A percentile compares a stretch with the other conserved stretches of the same genome.
These are phyloP conservation scores for Scortum barcoo DNA, from an alignment of 2,113 vertebrate genomes.

Conservation along the genomic window DNA sequence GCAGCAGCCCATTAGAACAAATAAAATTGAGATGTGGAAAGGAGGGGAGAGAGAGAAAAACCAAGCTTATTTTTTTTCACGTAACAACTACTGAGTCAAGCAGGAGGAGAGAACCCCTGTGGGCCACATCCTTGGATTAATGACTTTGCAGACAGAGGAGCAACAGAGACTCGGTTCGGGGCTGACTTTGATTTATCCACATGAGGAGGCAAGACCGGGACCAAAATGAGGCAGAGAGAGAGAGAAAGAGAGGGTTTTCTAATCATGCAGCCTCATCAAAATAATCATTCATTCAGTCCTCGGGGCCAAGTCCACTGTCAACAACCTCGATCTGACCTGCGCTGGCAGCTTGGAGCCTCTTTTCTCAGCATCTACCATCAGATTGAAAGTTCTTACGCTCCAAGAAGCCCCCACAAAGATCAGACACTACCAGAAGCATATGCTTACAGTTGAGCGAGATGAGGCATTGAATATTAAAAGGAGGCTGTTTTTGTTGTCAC, in stretches of 20 bases:
- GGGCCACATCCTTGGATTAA: conserved; percentile 69
- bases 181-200: conserved; percentile 71
- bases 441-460: not conserved
- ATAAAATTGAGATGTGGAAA: conserved; percentile 49
- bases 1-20: conserved; percentile 68
- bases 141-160: conserved; percentile 65
- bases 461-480: not conserved
- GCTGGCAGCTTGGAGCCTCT: not conserved
- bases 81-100: conserved; percentile 57
- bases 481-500: not conserved
- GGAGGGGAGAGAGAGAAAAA: conserved; percentile 22
- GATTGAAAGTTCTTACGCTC: conserved; percentile 7
- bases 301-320: conserved; percentile 23
- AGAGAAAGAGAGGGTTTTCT: conserved; percentile 21
- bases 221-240: conserved; percentile 5
- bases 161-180: conserved; percentile 58
- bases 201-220: conserved; percentile 46
- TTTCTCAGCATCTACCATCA: not conserved
- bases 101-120: conserved; percentile 45
- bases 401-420: not conserved
- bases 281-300: conserved; percentile 40
- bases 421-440: not conserved
- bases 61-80: conserved; percentile 64
- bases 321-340: conserved; percentile 13
- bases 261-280: conserved; percentile 59